phyloP scores from a whole-genome alignment of 1,140 invertebrate genomes.

The Drosophila auraria region DNA sequence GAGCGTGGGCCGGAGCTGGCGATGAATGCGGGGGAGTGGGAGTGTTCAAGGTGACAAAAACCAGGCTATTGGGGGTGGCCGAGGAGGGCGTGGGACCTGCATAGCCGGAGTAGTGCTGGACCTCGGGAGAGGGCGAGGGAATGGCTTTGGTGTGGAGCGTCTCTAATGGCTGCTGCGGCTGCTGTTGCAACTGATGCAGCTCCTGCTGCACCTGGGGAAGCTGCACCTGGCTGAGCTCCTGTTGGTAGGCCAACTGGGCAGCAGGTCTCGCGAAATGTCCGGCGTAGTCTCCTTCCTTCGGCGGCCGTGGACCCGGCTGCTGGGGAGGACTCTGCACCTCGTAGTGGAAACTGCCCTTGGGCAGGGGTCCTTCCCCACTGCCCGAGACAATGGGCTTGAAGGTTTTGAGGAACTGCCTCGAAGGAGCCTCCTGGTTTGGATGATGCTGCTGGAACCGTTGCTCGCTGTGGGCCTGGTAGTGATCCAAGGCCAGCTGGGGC shows the following conservation, averaged over 20 bases:
- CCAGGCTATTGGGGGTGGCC: constrained; percentile 46
- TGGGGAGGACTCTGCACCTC: constrained; percentile 45
- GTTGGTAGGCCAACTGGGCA: constrained; percentile 56
- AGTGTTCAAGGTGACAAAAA: constrained; percentile 71
- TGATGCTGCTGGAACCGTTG: constrained; percentile 51
- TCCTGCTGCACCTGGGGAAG: constrained; percentile 1
- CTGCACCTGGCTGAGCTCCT: constrained; percentile 26
- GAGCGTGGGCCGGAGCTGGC: constrained; percentile 1
- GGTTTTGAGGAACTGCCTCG: constrained; percentile 72
- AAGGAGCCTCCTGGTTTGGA: constrained; percentile 62
- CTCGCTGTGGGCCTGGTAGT: constrained; percentile 60
- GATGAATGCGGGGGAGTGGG: constrained; percentile 23
- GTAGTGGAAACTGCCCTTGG: constrained; percentile 74
- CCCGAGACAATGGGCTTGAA: constrained; percentile 69
- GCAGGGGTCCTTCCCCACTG: constrained; percentile 43
- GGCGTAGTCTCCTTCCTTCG: constrained; percentile 29
- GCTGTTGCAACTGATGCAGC: neutral
- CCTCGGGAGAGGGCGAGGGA: constrained; percentile 28
- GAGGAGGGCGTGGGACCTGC: constrained; percentile 42
- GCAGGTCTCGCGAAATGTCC: constrained; percentile 34
- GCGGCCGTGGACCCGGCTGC: constrained; percentile 5
- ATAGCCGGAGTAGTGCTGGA: constrained; percentile 32
- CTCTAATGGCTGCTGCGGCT: constrained; percentile 17
- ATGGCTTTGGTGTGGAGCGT: constrained; percentile 61
- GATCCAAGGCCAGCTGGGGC: constrained; percentile 28